Evolutionary conservation across 2,797 vertebrate genomes (phyloP).

Genomic region (Halcyon chelicuti): DNA sequence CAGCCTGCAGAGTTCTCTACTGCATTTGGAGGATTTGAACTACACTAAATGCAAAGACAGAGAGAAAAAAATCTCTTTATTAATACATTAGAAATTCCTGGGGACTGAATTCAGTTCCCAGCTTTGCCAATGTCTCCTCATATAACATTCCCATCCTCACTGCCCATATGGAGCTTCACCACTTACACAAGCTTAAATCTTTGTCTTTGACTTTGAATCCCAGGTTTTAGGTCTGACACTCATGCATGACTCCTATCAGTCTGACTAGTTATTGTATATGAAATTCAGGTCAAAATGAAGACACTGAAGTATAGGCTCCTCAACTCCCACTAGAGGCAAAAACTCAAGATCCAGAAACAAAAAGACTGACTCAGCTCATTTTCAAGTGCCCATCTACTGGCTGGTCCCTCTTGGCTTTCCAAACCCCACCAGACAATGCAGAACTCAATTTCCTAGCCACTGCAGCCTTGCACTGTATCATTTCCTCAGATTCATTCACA

Average conservation of each 20-base stretch:
- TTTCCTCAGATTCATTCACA: background rate
- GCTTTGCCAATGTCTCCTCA: background rate
- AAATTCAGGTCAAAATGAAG: conserved; percentile 27
- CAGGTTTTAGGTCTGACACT: background rate
- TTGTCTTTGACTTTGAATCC: background rate
- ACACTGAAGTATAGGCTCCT: background rate
- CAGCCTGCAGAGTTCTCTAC: background rate
- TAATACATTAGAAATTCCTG: background rate
- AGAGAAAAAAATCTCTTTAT: background rate
- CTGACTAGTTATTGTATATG: background rate
- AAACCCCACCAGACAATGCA: background rate
- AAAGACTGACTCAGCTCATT: background rate
- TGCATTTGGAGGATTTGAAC: background rate
- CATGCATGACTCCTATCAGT: background rate
- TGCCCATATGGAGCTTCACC: background rate
- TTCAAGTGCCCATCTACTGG: background rate
- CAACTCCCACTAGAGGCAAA: background rate
- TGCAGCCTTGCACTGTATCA: background rate
- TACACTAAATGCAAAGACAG: background rate
- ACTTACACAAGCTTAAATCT: background rate
- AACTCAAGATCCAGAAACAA: background rate
- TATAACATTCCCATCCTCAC: background rate
- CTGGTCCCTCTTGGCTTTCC: background rate
- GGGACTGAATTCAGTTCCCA: background rate
- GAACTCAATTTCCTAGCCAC: background rate